A percentile compares a stretch with the other conserved stretches of the same genome.
phyloP scores from a whole-genome alignment of 2,797 vertebrate species.

The Gobio occitaniae region DNA sequence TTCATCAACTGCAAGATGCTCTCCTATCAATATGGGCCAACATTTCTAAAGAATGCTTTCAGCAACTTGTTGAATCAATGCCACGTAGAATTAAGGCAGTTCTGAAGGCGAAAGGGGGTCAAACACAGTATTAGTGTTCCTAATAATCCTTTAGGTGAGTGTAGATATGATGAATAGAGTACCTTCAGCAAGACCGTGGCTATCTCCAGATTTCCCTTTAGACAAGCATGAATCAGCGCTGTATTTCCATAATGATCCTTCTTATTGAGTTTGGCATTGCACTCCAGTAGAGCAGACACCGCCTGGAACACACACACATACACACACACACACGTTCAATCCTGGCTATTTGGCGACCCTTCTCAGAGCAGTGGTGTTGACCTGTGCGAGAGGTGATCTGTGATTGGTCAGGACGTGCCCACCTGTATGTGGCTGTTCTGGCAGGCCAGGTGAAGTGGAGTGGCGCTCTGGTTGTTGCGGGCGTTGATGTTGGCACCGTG shows the following conservation, averaged over 20 bases:
- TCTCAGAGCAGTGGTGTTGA: neutral
- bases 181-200: slow-evolving; percentile 85
- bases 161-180: neutral
- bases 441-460: slow-evolving; percentile 91
- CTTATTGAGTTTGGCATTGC: slow-evolving; percentile 89
- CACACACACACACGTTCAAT: no score
- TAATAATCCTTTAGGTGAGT: no score
- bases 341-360: neutral
- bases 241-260: slow-evolving; percentile 93
- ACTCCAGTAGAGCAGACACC: slow-evolving; percentile 85
- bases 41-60: no score
- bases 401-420: slow-evolving; percentile 8
- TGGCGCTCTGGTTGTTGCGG: slow-evolving; percentile 79
- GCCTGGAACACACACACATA: slow-evolving; percentile 75
- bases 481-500: slow-evolving; percentile 84
- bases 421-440: slow-evolving; percentile 88
- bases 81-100: no score
- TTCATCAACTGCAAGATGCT: no score
- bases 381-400: neutral
- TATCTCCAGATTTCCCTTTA: slow-evolving; percentile 83
- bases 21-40: no score
- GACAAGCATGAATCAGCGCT: slow-evolving; percentile 87
- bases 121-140: no score
- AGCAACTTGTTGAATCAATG: no score
- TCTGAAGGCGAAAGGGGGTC: no score